Base-by-base conservation (phyloP, 2,888 invertebrate genomes). In the Acleris cristana region DNA sequence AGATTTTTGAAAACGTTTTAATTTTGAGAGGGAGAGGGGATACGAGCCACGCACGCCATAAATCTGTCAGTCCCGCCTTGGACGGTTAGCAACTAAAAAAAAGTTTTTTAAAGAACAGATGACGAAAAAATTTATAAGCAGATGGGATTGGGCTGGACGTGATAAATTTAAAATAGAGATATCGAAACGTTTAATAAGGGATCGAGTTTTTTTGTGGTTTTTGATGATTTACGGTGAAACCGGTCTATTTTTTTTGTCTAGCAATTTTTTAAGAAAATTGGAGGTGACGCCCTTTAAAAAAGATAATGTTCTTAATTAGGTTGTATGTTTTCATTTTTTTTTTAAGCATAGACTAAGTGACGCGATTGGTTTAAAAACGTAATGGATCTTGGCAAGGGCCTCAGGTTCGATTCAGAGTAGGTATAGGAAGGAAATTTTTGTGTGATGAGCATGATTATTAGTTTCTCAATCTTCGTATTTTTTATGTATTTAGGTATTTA, bases 1-100 rank as follows among this genome's bases (percentile, higher is more conserved):
- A 82, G 79, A 85, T 80, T 83, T 85, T 84, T 77, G 76, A 82
- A 83, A 83, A 86, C 81, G 80, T 85, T 87, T 86, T 86, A 87
- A 88, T 88, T 86, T 86, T 83, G 49, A 65, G 69, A 72, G 71
- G 68, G 69, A 67, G 72, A 75, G 71, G 74, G 76, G 78, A 73
- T 82, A 81, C 81, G 82, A 82, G 82, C 86, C 86, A 84, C 87
- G 86, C 85, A 85, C 83, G 86, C 87, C 76, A 86, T 90, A 90
- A 89, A 89, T 90, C 90, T 89, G 89, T 89, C 90, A 90, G 75
- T 78, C 79, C 82, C 65, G 52, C 65, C 72, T 82, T 79, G 84
- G 80, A 85, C 82, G 78, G 84, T 84, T 79, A 78, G 83, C 84
- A 83, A 81, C 79, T 74, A 72, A 48, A 44, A 67, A 58, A 60